A percentile compares a stretch with the other conserved stretches of the same genome.
phyloP scores from a whole-genome alignment of 1,140 invertebrate species.

The Pantala flavescens region DNA sequence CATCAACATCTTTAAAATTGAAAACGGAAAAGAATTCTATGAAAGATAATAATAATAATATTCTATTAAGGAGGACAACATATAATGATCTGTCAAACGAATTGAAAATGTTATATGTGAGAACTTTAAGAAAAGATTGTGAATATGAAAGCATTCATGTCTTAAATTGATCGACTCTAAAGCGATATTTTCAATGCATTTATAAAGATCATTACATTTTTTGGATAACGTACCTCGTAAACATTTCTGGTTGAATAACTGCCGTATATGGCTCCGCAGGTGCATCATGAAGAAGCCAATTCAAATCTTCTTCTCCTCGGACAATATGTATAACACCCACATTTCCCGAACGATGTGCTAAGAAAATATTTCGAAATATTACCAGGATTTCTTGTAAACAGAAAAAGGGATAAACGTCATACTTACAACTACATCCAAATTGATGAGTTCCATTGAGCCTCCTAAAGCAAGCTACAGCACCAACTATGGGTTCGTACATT shows the following conservation, averaged over 20 bases:
- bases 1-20: too few species aligned
- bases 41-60: too few species aligned
- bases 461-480: conserved; percentile 67
- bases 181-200: too few species aligned
- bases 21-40: too few species aligned
- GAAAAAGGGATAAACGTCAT: conserved; percentile 16
- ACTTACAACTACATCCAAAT: conserved; percentile 81
- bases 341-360: conserved; percentile 57
- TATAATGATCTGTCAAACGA: too few species aligned
- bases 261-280: conserved; percentile 60
- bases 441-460: conserved; percentile 86
- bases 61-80: too few species aligned
- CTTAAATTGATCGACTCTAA: too few species aligned
- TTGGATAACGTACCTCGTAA: conserved; percentile 33
- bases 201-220: too few species aligned
- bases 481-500: conserved; percentile 67
- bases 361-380: conserved; percentile 16
- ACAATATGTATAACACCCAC: conserved; percentile 76
- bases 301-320: conserved; percentile 46
- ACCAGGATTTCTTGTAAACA: conserved; percentile 8
- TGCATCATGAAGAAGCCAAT: conserved; percentile 58
- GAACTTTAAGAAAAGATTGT: too few species aligned
- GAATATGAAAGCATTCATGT: too few species aligned
- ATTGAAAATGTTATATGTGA: too few species aligned
- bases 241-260: conserved; percentile 51